These are phyloP conservation scores for Callinectes sapidus DNA, from an alignment of 2,888 invertebrate genomes.

Conservation along the genomic window DNA sequence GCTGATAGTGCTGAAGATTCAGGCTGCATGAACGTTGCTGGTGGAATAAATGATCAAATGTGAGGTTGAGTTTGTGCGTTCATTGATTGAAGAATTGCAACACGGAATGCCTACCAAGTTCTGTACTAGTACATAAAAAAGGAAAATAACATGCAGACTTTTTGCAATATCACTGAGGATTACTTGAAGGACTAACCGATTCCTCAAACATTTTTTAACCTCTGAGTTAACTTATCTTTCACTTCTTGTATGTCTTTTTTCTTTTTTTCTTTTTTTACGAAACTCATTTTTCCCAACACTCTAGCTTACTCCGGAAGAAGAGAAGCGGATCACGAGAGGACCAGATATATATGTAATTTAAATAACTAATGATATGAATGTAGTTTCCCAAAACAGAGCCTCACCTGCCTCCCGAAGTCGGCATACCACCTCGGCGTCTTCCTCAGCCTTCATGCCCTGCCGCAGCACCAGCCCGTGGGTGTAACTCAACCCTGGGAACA, in stretches of 20 bases:
- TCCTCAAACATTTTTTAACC: background rate
- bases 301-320: background rate
- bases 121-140: no score
- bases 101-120: no score
- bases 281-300: background rate
- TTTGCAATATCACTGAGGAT: background rate
- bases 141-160: background rate
- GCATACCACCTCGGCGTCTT: conserved; percentile 83
- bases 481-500: conserved; percentile 83
- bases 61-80: no score
- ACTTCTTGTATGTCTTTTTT: background rate
- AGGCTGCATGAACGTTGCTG: no score
- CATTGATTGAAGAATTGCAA: no score
- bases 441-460: conserved; percentile 79
- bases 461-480: conserved; percentile 87
- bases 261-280: background rate
- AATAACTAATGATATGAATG: background rate
- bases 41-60: no score
- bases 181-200: background rate
- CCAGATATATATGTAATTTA: background rate
- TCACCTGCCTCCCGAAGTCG: conserved; percentile 81
- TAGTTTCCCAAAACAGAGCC: background rate
- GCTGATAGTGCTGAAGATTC: background rate
- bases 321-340: background rate
- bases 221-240: background rate